These are phyloP conservation scores for Pyrrhia umbra DNA, from an alignment of 2,888 invertebrate species.

Conservation along the genomic window DNA sequence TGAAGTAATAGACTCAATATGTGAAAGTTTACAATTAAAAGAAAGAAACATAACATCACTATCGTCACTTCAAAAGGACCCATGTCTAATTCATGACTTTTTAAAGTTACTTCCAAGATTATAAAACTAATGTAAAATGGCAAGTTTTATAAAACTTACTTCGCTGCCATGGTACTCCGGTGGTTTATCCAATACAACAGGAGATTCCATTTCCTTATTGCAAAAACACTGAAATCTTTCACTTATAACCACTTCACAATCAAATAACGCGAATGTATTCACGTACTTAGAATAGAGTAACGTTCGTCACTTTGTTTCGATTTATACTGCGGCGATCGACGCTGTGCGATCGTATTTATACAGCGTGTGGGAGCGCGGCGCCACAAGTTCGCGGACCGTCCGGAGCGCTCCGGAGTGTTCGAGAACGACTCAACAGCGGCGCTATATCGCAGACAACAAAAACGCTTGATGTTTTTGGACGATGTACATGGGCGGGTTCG, in stretches of 20 bases:
- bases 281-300: constrained; percentile 66
- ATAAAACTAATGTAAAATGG: not conserved
- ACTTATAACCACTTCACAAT: constrained; percentile 81
- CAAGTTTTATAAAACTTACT: constrained; percentile 78
- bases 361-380: constrained; percentile 71
- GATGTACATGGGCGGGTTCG: constrained; percentile 51
- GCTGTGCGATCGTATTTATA: constrained; percentile 79
- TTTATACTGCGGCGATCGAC: constrained; percentile 79
- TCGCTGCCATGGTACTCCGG: constrained; percentile 90
- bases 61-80: not conserved
- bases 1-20: not conserved
- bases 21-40: too few species aligned
- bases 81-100: constrained; percentile 13
- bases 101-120: not conserved
- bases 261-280: constrained; percentile 66
- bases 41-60: not conserved
- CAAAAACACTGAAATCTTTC: constrained; percentile 82
- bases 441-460: constrained; percentile 45
- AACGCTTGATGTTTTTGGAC: constrained; percentile 28
- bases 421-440: constrained; percentile 22
- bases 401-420: constrained; percentile 66
- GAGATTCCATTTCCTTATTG: constrained; percentile 88
- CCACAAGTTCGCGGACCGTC: constrained; percentile 76
- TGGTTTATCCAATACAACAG: constrained; percentile 91
- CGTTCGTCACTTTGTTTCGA: constrained; percentile 73